Evolutionary conservation across 1,140 invertebrate species (phyloP).

Genomic region (Kradibia gibbosae): DNA sequence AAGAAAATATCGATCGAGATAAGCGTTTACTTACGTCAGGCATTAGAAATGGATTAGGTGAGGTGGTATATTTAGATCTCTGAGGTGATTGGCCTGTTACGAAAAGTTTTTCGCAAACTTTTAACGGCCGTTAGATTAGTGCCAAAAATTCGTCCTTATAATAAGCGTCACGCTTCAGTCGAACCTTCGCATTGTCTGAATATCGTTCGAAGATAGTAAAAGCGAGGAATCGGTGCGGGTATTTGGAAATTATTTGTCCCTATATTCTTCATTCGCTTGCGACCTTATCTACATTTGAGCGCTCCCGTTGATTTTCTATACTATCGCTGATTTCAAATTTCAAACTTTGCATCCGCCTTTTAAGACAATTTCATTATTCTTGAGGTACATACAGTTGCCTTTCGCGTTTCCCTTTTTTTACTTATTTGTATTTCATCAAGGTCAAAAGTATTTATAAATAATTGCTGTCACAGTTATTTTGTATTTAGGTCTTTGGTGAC

Average conservation of each 20-base stretch:
- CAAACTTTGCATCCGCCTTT: too few species aligned
- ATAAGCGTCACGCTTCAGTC: conserved; percentile 26
- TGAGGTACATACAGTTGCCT: neutral
- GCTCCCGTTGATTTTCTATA: neutral
- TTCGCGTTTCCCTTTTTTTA: conserved; percentile 24
- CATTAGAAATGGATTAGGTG: conserved; percentile 49
- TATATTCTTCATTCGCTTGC: conserved; percentile 29
- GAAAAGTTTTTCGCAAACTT: conserved; percentile 49
- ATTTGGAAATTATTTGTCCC: conserved; percentile 36
- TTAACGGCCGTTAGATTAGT: conserved; percentile 32
- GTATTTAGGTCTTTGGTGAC: conserved; percentile 20
- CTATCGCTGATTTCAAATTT: neutral
- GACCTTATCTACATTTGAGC: conserved; percentile 14
- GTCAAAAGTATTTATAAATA: conserved; percentile 19
- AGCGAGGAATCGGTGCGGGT: conserved; percentile 4
- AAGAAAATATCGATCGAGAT: neutral
- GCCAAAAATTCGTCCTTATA: conserved; percentile 46
- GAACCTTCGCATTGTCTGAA: conserved; percentile 35
- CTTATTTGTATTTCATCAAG: conserved; percentile 28
- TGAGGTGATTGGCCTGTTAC: conserved; percentile 50
- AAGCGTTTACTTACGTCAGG: conserved; percentile 38
- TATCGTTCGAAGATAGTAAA: conserved; percentile 33
- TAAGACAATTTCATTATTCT: neutral
- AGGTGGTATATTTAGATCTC: conserved; percentile 41
- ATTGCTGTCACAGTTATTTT: neutral